Conservation (phyloP, 2,113 vertebrate genomes). For the Todiramphus saurophagus region DNA sequence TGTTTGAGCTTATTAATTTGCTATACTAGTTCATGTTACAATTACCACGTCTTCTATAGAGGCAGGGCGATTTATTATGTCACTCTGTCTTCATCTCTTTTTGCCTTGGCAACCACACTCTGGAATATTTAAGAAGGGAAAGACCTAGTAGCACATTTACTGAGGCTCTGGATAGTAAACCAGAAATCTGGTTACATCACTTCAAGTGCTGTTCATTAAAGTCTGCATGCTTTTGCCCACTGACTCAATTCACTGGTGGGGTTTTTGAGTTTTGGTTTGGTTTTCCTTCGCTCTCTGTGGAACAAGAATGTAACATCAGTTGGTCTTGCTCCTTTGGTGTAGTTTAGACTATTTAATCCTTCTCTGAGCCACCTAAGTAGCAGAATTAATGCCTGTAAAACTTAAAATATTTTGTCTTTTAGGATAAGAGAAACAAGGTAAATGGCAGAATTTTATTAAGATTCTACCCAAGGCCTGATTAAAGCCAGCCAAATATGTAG, state of each 20-base stretch:
- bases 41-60: background rate
- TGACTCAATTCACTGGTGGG: background rate
- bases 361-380: background rate
- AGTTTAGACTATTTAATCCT: background rate
- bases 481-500: slow-evolving; percentile 45
- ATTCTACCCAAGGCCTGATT: slow-evolving; percentile 44
- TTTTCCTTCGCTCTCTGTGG: background rate
- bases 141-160: background rate
- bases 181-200: background rate
- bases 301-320: background rate
- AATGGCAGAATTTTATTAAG: background rate
- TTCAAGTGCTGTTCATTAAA: background rate
- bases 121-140: background rate
- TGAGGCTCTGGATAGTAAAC: background rate
- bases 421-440: background rate
- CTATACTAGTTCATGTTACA: background rate
- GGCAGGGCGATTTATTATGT: background rate
- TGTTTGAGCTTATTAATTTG: slow-evolving; percentile 26
- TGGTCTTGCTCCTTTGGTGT: background rate
- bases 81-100: background rate
- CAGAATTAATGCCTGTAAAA: background rate
- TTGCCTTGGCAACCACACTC: background rate
- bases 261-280: background rate
- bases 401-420: background rate
- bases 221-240: background rate